phyloP scores from a whole-genome alignment of 2,797 vertebrate genomes.

The Pseudomugil tenellus region DNA sequence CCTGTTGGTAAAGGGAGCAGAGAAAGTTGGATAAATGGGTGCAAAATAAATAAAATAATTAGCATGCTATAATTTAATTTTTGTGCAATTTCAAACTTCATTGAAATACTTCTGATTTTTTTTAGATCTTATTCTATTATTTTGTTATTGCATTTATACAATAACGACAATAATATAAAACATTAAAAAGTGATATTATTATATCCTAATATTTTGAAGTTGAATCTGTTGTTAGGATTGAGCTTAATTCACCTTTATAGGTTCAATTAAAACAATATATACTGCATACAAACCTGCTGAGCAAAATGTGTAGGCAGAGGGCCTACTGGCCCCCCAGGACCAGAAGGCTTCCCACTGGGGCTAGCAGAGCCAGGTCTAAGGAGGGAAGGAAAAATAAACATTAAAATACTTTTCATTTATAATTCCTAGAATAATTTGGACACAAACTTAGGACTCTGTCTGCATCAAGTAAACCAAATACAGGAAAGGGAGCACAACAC shows the following conservation, averaged over 20 bases:
- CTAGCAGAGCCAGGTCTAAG: slow-evolving; percentile 95
- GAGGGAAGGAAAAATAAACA: background rate
- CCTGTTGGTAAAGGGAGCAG: slow-evolving; percentile 53
- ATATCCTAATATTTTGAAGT: background rate
- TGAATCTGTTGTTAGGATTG: background rate
- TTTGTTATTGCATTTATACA: background rate
- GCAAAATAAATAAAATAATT: slow-evolving; percentile 36
- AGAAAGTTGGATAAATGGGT: background rate
- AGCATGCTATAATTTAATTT: slow-evolving; percentile 5
- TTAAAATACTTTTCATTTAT: background rate
- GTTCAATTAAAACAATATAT: background rate
- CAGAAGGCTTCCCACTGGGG: slow-evolving; percentile 93
- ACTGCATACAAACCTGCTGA: slow-evolving; percentile 87
- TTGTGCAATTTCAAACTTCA: slow-evolving; percentile 9
- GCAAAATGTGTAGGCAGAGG: slow-evolving; percentile 93
- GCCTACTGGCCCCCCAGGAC: slow-evolving; percentile 85
- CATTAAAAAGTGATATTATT: background rate
- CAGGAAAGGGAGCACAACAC: background rate
- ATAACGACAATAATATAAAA: background rate
- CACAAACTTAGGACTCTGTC: too few relatives aligned
- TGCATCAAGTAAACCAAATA: too few relatives aligned
- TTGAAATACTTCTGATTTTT: background rate
- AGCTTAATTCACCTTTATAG: background rate
- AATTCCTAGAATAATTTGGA: background rate
- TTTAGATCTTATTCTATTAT: background rate